Evolutionary conservation across 2,113 vertebrate genomes (phyloP).

Genomic region (Numenius arquata): DNA sequence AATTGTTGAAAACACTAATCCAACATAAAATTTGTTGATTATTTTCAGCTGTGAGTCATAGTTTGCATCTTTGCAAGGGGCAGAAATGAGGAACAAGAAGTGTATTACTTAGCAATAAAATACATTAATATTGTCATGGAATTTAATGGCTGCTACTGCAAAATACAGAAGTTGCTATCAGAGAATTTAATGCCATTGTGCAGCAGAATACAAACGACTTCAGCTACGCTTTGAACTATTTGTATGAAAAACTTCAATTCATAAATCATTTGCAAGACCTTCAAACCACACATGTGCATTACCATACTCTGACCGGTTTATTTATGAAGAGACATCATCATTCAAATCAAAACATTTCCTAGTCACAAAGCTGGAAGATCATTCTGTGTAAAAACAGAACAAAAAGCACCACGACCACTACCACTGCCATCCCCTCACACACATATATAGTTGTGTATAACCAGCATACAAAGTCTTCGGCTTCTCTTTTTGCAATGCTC

Average conservation of each 20-base stretch:
- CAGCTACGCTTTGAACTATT: not conserved
- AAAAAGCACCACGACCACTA: not conserved
- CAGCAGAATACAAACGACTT: not conserved
- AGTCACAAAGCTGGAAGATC: not conserved
- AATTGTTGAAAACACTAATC: not conserved
- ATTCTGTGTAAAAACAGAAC: not conserved
- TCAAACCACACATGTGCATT: not conserved
- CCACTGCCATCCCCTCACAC: no score
- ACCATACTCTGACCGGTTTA: not conserved
- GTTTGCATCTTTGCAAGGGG: not conserved
- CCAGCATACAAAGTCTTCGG: not conserved
- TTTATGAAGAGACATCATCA: not conserved
- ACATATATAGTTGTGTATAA: not conserved
- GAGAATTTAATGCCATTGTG: not conserved
- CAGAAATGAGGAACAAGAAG: not conserved
- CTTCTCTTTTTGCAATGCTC: not conserved
- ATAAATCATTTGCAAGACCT: not conserved
- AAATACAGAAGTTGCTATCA: not conserved
- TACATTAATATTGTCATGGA: not conserved
- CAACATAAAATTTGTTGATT: not conserved
- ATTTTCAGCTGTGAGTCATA: not conserved
- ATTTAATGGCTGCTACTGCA: not conserved
- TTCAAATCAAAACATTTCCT: not conserved
- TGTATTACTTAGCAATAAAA: not conserved
- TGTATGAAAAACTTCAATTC: not conserved